Conservation (phyloP, 1,140 invertebrate species). For the Leptopilina clavipes region DNA sequence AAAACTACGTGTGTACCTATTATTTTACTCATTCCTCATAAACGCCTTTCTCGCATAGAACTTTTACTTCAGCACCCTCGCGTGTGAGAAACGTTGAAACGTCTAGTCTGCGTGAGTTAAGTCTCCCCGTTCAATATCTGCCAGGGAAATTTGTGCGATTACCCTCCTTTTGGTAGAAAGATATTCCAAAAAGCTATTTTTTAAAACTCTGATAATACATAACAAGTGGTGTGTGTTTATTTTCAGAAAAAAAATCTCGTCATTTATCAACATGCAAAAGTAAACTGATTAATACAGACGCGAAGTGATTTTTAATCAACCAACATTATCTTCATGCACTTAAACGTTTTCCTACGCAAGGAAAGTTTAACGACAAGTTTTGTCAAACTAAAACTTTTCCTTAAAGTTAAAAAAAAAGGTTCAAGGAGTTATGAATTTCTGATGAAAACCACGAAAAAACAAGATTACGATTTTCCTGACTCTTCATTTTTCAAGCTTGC, state of each 20-base stretch:
- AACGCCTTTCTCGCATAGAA: neutral
- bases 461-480: constrained; percentile 15
- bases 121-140: neutral
- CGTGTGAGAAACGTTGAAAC: neutral
- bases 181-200: neutral
- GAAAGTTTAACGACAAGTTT: constrained; percentile 16
- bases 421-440: constrained; percentile 26
- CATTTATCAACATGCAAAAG: too few relatives aligned
- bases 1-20: neutral
- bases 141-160: neutral
- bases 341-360: neutral
- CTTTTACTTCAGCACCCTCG: neutral
- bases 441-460: constrained; percentile 24
- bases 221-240: neutral
- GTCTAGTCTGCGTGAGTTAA: neutral
- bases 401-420: neutral
- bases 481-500: constrained; percentile 14
- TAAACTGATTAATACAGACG: neutral
- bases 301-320: neutral
- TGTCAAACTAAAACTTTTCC: constrained; percentile 11
- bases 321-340: neutral
- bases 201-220: neutral
- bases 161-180: neutral
- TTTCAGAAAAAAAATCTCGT: neutral
- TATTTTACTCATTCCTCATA: neutral